Evolutionary conservation across 2,797 vertebrate species (phyloP).

Genomic region (Sebastes baramenuke): DNA sequence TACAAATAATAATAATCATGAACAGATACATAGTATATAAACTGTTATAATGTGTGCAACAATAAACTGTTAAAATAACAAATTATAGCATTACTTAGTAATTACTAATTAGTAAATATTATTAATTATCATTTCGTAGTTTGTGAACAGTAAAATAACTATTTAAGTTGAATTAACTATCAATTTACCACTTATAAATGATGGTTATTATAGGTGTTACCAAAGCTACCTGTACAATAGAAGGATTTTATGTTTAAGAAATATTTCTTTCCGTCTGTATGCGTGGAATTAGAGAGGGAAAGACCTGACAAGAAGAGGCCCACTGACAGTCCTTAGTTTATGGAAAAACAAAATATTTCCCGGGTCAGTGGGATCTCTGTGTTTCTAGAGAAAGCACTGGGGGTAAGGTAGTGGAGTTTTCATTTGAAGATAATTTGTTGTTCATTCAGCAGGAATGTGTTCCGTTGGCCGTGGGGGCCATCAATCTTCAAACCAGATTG

Average conservation of each 20-base stretch:
- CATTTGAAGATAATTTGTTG: constrained; percentile 90
- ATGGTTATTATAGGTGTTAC: too few relatives aligned
- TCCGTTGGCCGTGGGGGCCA: constrained; percentile 88
- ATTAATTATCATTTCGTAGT: neutral
- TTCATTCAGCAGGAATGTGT: constrained; percentile 89
- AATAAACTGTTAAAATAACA: neutral
- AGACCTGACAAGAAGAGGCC: neutral
- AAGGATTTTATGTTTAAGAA: neutral
- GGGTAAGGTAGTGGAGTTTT: constrained; percentile 82
- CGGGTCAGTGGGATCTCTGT: constrained; percentile 83
- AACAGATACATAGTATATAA: too few relatives aligned
- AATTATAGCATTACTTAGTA: too few relatives aligned
- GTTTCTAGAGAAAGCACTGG: constrained; percentile 84
- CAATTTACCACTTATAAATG: too few relatives aligned
- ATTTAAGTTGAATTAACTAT: neutral
- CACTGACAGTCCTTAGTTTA: constrained; percentile 25
- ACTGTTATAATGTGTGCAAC: neutral
- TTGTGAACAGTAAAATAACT: neutral
- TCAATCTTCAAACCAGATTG: constrained; percentile 81
- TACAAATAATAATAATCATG: too few relatives aligned
- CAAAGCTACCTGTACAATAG: neutral
- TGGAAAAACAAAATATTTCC: constrained; percentile 62
- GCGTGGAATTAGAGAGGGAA: neutral
- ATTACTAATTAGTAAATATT: too few relatives aligned
- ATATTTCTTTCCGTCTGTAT: neutral